A percentile compares a stretch with the other conserved stretches of the same genome.
Conservation (phyloP, 2,113 vertebrate genomes). For the Alligator mississippiensis region DNA sequence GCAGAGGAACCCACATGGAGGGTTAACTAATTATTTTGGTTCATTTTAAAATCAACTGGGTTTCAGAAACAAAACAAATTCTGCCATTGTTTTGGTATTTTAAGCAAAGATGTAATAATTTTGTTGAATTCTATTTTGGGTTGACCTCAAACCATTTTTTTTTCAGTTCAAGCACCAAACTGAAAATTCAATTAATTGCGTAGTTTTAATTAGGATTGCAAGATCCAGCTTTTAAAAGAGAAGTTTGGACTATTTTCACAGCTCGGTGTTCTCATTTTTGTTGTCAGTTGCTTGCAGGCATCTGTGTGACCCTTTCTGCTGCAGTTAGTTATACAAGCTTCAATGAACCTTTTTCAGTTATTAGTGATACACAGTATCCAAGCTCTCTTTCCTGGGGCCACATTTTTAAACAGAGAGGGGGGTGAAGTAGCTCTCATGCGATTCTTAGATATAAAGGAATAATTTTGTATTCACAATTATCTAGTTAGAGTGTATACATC, state of each 20-base stretch:
- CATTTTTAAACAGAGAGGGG: conserved; percentile 8
- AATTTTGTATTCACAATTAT: conserved; percentile 26
- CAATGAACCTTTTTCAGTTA: conserved; percentile 46
- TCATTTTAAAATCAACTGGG: not conserved
- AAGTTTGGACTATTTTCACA: conserved; percentile 10
- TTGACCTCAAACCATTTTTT: conserved; percentile 16
- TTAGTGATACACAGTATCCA: conserved; percentile 56
- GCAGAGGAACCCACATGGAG: not conserved
- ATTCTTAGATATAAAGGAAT: conserved; percentile 1
- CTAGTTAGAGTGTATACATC: not conserved
- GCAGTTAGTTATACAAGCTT: conserved; percentile 51
- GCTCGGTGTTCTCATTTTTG: not conserved
- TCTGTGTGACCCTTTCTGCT: conserved; percentile 19
- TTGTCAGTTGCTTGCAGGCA: not conserved
- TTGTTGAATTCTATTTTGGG: not conserved
- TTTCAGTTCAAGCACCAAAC: conserved; percentile 5
- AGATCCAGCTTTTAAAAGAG: not conserved
- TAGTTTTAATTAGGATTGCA: not conserved
- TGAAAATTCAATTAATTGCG: conserved; percentile 29
- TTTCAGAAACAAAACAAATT: conserved; percentile 9
- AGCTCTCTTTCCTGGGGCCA: conserved; percentile 27
- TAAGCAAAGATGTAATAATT: not conserved
- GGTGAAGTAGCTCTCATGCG: not conserved
- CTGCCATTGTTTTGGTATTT: not conserved
- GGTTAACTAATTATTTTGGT: not conserved